Evolutionary conservation across 2,888 invertebrate genomes (phyloP), one percentile per base, ranked within the genome.

Genomic region (Euphydryas editha): DNA sequence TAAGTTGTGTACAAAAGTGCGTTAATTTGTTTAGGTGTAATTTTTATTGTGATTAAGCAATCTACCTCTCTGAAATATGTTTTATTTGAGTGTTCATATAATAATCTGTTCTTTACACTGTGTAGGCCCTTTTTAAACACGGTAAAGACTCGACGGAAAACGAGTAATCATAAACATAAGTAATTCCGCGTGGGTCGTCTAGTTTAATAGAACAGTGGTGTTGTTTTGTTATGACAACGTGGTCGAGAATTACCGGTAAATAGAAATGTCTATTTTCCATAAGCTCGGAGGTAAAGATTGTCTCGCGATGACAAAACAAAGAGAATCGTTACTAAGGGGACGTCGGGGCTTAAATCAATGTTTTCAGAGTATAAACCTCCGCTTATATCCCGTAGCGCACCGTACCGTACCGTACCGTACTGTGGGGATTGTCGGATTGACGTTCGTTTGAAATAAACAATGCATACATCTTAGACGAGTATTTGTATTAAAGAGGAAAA

Each of bases 321-420:
- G 36, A 56, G 30, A 24, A 46, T 46, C n/a, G 37, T 18, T 44
- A 62, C 46, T 6, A 30, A 17, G 55, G 36, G 55, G 20, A 36
- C 20, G 21, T 44, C 20, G 46, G 54, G 36, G 30, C 55, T 62
- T 55, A 56, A 49, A 59, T 37, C 54, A 30, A 54, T 54, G 36
- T 54, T 54, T 54, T 54, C 54, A 17, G n/a, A 21, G 54, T 36
- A 36, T 36, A 36, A 36, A 10, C 36, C 54, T 30, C 10, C 30
- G 54, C n/a, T 18, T 54, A 54, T 36, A 36, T n/a, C 54, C 54
- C 30, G 30, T 8, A 30, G 2, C 30, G 30, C 4, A 30, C 30
- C 30, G 30, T 30, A 30, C 30, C 8, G 30, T 30, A 30, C n/a
- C n/a, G n/a, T n/a, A n/a, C n/a, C n/a, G n/a, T n/a, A n/a, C n/a